Evolutionary conservation across 2,797 vertebrate genomes (phyloP).

Genomic region (Gallinago nigripennis): DNA sequence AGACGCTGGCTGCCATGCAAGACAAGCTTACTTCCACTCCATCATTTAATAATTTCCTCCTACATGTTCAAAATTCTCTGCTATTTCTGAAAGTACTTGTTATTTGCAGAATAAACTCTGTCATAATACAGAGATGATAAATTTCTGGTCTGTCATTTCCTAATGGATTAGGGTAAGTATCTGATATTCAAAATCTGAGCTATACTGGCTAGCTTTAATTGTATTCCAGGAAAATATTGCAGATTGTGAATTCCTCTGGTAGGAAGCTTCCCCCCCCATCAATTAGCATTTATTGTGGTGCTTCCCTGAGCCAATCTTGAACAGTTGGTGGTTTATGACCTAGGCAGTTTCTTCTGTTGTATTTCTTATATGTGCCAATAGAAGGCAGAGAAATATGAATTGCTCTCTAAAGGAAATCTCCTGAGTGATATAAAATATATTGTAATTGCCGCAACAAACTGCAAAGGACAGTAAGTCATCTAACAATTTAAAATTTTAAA

Average conservation of each 20-base stretch:
- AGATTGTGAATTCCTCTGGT: neutral
- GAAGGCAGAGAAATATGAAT: conserved; percentile 4
- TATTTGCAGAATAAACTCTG: neutral
- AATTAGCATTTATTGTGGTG: conserved; percentile 20
- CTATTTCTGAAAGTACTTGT: neutral
- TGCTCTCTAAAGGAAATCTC: neutral
- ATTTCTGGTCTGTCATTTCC: neutral
- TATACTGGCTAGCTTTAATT: neutral
- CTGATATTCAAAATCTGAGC: neutral
- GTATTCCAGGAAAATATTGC: neutral
- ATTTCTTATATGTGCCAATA: neutral
- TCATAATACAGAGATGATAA: neutral
- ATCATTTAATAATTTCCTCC: neutral
- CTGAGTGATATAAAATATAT: neutral
- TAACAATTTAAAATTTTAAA: neutral
- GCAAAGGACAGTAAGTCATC: neutral
- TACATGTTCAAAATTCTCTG: neutral
- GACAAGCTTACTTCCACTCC: neutral
- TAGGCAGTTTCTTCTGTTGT: conserved; percentile 1
- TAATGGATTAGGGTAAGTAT: neutral
- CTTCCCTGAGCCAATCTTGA: neutral
- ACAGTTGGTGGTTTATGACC: conserved; percentile 39
- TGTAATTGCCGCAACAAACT: neutral
- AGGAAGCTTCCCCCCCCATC: neutral
- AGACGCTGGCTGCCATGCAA: neutral